Evolutionary conservation across 2,797 vertebrate species (phyloP), one percentile per base, ranked within the genome.

Genomic region (Scomberomorus guttatus): DNA sequence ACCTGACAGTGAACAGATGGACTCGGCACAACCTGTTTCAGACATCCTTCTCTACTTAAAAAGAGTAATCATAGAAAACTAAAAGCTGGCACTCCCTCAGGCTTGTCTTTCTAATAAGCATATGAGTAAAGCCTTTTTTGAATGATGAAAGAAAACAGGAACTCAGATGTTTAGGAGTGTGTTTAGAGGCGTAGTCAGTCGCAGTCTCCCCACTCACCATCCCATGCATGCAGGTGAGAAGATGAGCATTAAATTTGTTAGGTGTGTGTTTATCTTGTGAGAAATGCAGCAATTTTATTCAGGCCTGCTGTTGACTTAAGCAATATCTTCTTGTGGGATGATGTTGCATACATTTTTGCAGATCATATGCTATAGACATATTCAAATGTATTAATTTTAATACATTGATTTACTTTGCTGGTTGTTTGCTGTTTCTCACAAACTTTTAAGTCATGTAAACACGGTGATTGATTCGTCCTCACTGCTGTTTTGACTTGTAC

Each of bases 1-100:
- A 90, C 79, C 84, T 90, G 89, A 88, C 83, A 90, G 88, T 5
- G 50, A 92, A 90, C 90, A 93, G 91, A 94, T 92, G 87, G 91
- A 86, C 79, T 82, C 15, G 9, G 71, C 57, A 58, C 72, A 87
- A 86, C 83, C 81, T 78, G 77, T 80, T 87, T 84, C 46, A 74
- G 50, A 65, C 84, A 79, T 74, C 52, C 59, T 61, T 84, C 80
- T 72, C 29, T 42, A 54, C 81, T 88, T 90, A 79, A 70, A 86
- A 82, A 81, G 65, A 83, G 73, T 83, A 83, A 83, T 91, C 71
- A 83, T 64, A 73, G 58, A 65, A 79, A 87, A 84, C 39, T 54
- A 81, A 60, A 85, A 84, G 66, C 76, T 75, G 65, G 58, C 22
- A 0, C 8, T 81, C 71, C 73, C 66, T 79, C 48, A 63, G 69